Base-by-base conservation (phyloP, 2,797 vertebrate species). In the Microctenopoma stevenorrisi region DNA sequence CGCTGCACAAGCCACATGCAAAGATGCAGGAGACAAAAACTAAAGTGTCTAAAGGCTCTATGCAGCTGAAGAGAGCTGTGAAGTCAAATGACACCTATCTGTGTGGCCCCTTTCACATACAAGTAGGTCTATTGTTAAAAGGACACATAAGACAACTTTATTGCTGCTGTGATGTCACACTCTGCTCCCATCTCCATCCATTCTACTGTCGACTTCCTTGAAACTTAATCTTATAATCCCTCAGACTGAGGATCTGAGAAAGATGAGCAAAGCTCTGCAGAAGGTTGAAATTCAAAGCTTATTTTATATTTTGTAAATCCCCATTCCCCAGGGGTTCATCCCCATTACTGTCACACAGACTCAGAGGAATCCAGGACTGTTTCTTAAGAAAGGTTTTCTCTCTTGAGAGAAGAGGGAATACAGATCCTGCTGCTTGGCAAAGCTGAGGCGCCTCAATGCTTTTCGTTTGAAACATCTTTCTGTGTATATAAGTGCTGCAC, bases 291-390 rank as follows among this genome's bases (percentile, higher is more conserved):
- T 44, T 47, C 6, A 46, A 74, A 54, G 65, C 49, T 67, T 73
- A 69, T 64, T 83, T 75, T 18, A 51, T 52, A 57, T 72, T 80
- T 73, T 70, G 44, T 37, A 75, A 87, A 81, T 76, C 64, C 60
- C 47, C 72, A 87, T 78, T 76, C 64, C 59, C 47, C 72, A 37
- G 48, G 55, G 43, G n/a, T 70, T 83, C 40, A 67, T 78, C 74
- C 61, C 12, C 12, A 64, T 77, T 76, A 61, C 48, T 74, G 74
- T 42, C 73, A 76, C 49, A 77, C 68, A 69, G 67, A 71, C 57
- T 78, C 55, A 72, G 56, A 64, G 57, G 37, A 81, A 47, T 64
- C 37, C 8, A 50, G 46, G 50, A 58, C 25, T 57, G 49, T 71
- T 11, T 50, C 44, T 68, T 53, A 28, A 70, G 58, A 22, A 30